phyloP scores from a whole-genome alignment of 2,797 vertebrate species.

The Alcedo quadribrachys region DNA sequence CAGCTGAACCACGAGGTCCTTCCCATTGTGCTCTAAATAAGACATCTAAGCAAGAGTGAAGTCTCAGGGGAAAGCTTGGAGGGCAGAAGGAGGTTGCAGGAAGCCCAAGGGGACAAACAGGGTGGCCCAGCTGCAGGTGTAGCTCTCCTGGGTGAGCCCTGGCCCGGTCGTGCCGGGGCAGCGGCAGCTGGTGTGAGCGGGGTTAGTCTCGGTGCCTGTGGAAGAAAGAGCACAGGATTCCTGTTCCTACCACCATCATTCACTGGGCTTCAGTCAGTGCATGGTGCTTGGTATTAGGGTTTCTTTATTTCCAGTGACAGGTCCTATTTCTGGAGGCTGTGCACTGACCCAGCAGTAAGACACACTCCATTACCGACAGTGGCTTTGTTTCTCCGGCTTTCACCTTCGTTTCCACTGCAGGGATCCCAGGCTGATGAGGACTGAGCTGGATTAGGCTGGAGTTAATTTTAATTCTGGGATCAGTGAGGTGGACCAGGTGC shows the following conservation, averaged over 20 bases:
- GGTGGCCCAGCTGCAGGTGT: neutral
- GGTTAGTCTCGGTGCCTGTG: neutral
- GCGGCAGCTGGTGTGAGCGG: accelerated
- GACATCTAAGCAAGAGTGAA: neutral
- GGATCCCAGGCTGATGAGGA: neutral
- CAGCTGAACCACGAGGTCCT: accelerated
- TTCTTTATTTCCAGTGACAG: neutral
- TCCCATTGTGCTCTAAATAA: neutral
- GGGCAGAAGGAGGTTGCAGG: neutral
- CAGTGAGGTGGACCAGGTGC: neutral
- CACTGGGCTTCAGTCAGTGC: neutral
- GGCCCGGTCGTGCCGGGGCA: accelerated
- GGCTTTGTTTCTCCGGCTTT: neutral
- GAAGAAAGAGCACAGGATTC: neutral
- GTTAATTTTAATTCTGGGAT: neutral
- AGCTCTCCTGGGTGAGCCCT: neutral
- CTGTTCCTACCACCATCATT: neutral
- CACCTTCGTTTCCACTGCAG: neutral
- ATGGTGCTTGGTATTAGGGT: neutral
- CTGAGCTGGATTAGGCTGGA: neutral
- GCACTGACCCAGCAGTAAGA: neutral
- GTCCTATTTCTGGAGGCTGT: neutral
- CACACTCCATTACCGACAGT: neutral
- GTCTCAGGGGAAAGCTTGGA: neutral
- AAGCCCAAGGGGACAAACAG: neutral